Conservation (phyloP, 2,113 vertebrate species). For the Perognathus longimembris region DNA sequence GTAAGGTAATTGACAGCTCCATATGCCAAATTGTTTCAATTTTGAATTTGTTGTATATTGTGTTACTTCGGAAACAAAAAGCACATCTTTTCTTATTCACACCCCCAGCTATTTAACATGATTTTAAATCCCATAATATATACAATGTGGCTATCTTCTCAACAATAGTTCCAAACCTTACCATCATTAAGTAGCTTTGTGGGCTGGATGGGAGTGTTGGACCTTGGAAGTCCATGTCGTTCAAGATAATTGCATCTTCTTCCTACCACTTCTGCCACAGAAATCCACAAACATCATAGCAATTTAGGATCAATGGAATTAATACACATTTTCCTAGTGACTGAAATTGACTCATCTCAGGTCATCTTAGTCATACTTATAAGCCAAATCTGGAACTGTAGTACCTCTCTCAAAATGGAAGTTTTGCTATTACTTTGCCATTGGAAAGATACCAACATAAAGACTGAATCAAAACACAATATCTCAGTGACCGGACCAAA, state of each 20-base stretch:
- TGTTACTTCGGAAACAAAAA: neutral
- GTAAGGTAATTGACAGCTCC: slow-evolving; percentile 3
- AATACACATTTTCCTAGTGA: neutral
- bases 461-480: slow-evolving; percentile 20
- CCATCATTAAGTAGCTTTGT: neutral
- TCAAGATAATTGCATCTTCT: neutral
- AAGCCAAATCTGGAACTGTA: neutral
- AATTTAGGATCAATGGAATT: neutral
- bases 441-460: neutral
- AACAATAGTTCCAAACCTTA: neutral
- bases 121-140: neutral
- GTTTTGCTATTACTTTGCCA: neutral
- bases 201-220: fast-evolving
- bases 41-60: neutral
- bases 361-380: neutral
- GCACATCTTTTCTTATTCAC: neutral
- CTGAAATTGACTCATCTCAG: neutral
- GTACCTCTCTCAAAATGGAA: too few species aligned
- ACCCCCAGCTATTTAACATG: neutral
- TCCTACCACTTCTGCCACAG: neutral
- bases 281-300: neutral
- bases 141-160: neutral
- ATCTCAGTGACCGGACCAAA: neutral
- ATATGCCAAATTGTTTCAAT: slow-evolving; percentile 17
- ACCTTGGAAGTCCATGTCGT: too few species aligned